Conservation (phyloP, 2,797 vertebrate genomes). For the Lemur catta region DNA sequence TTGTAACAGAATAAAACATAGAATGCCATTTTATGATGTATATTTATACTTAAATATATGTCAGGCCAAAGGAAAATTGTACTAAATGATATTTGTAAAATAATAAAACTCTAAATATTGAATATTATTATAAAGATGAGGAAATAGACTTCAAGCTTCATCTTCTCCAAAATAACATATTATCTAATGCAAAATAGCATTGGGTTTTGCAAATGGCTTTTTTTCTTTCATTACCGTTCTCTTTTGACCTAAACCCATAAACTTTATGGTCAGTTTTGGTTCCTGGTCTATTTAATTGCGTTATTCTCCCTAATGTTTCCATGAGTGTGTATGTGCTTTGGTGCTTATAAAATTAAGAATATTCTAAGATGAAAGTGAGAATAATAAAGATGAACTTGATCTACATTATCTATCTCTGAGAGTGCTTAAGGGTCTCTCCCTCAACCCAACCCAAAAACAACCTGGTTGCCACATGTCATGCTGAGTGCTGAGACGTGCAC, state of each 20-base stretch:
- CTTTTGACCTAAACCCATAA: not conserved
- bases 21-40: not conserved
- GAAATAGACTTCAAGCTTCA: not conserved
- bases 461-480: not conserved
- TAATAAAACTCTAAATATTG: not conserved
- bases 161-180: not conserved
- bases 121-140: not conserved
- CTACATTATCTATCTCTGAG: not conserved
- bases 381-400: not conserved
- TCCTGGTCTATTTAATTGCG: not conserved
- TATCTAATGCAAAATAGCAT: not conserved
- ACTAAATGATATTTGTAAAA: not conserved
- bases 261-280: not conserved
- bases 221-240: not conserved
- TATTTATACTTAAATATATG: not conserved
- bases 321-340: not conserved
- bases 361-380: not conserved
- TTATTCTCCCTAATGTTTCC: not conserved
- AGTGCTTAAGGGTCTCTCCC: not conserved
- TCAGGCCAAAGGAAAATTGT: not conserved
- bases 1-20: not conserved
- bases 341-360: not conserved
- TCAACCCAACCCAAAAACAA: not conserved
- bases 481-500: too few relatives aligned
- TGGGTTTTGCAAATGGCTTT: not conserved